These are phyloP conservation scores for Halictus ligatus DNA, from an alignment of 2,888 invertebrate species.

Conservation along the genomic window DNA sequence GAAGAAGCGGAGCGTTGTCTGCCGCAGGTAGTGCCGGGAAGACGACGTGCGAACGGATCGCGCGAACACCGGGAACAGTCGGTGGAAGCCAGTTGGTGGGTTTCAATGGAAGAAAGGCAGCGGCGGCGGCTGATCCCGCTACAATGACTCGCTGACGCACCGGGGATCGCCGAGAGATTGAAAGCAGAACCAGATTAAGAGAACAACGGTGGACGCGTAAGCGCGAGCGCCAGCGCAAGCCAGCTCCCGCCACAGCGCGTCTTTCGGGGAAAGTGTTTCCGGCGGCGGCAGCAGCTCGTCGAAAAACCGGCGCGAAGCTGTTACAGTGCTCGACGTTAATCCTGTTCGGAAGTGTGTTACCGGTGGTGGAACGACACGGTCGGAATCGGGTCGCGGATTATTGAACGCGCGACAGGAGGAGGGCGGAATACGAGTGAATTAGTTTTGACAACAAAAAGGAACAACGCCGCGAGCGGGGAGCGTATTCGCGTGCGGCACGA, in stretches of 20 bases:
- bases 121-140: constrained; percentile 7
- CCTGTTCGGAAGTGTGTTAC: background rate
- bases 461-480: background rate
- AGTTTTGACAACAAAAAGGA: background rate
- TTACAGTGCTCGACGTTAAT: background rate
- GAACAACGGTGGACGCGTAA: background rate
- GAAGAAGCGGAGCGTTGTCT: constrained; percentile 1
- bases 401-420: background rate
- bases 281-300: background rate
- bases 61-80: background rate
- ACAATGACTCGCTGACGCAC: background rate
- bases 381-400: background rate
- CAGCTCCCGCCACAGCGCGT: background rate
- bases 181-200: constrained; percentile 7
- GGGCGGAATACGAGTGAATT: background rate
- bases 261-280: constrained; percentile 9
- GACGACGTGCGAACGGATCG: constrained; percentile 1
- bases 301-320: background rate
- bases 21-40: constrained; percentile 26
- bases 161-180: constrained; percentile 13
- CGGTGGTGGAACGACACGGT: background rate
- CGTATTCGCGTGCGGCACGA: constrained; percentile 16
- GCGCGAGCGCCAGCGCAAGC: background rate
- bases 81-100: background rate
- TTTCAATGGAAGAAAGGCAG: constrained; percentile 4